Percentiles rank a stretch among this genome's conserved stretches.
Conservation (phyloP, 2,797 vertebrate species). For the Malacoraja senta region DNA sequence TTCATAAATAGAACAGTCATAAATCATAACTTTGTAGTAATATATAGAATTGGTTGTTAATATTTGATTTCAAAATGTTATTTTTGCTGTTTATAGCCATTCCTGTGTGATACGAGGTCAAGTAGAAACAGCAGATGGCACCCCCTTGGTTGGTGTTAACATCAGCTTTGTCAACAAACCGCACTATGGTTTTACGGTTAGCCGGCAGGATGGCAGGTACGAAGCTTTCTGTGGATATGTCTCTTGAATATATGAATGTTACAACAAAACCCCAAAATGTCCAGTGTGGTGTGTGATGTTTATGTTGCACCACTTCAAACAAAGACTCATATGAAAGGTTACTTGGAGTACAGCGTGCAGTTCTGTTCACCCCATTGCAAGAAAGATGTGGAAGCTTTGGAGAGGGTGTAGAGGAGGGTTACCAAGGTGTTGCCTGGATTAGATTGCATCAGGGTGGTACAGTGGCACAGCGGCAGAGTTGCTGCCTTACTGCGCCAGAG, state of each 20-base stretch:
- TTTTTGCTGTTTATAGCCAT: constrained; percentile 61
- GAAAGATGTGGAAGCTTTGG: too few relatives aligned
- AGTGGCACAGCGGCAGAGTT: too few relatives aligned
- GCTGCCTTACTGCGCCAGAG: too few relatives aligned
- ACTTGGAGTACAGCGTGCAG: too few relatives aligned
- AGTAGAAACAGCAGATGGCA: constrained; percentile 90
- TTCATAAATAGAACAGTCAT: neutral
- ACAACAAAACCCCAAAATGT: neutral
- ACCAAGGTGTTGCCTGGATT: too few relatives aligned
- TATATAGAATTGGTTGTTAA: neutral
- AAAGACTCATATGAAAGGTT: neutral
- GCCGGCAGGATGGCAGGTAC: constrained; percentile 93
- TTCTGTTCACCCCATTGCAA: too few relatives aligned
- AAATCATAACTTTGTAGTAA: neutral
- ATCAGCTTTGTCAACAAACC: constrained; percentile 90
- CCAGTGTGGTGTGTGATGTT: neutral
- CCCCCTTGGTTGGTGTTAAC: constrained; percentile 91
- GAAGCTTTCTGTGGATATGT: constrained; percentile 17
- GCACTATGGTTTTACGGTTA: constrained; percentile 85
- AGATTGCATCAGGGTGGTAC: too few relatives aligned
- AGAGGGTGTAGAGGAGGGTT: too few relatives aligned
- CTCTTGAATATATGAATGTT: neutral
- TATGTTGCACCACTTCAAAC: neutral
- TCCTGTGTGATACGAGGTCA: constrained; percentile 94
- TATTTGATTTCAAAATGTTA: constrained; percentile 26